Evolutionary conservation across 1,140 invertebrate genomes (phyloP), one percentile per base, ranked within the genome.

Genomic region (Halesus radiatus): DNA sequence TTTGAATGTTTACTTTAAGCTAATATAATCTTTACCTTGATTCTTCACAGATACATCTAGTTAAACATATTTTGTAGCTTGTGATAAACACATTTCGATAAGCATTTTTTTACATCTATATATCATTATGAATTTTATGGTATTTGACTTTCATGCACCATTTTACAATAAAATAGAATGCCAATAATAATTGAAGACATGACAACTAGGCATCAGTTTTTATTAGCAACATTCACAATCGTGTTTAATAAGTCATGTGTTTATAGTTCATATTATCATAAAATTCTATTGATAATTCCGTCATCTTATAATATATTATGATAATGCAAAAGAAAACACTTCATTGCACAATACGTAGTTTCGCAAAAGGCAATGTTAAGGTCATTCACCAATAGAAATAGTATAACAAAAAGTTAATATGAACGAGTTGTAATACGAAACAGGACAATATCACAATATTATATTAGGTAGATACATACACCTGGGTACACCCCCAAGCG

Each of bases 361-460:
- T 45, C 5, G 37, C 10, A 60, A 16, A 53, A 72, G 68, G 20
- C 22, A 72, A 72, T 72, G 50, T 70, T 70, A 72, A 72, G 45
- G 68, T 72, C 50, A 53, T 53, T 22, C 68, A 72, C 23, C 15
- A 72, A 72, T 72, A 72, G 68, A 13, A 72, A 72, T 72, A 72
- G 68, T 72, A 3, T n/a, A 52, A 52, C 15, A 72, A 72, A 20
- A 52, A 72, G 37, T 72, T 23, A 50, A 18, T 29, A 29, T 10
- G 52, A 52, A 52, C 64, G 64, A 29, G 15, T 15, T 45, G 29
- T 70, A 20, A 70, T 45, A 7, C 0, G 66, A 53, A 52, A 72
- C 37, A 53, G 20, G 68, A 37, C 52, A 18, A 1, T 45, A 45
- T 1, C 0, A 45, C 1, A 13, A 45, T 45, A 10, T n/a, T n/a